Conservation (phyloP, 2,113 vertebrate species). For the Callocephalon fimbriatum region DNA sequence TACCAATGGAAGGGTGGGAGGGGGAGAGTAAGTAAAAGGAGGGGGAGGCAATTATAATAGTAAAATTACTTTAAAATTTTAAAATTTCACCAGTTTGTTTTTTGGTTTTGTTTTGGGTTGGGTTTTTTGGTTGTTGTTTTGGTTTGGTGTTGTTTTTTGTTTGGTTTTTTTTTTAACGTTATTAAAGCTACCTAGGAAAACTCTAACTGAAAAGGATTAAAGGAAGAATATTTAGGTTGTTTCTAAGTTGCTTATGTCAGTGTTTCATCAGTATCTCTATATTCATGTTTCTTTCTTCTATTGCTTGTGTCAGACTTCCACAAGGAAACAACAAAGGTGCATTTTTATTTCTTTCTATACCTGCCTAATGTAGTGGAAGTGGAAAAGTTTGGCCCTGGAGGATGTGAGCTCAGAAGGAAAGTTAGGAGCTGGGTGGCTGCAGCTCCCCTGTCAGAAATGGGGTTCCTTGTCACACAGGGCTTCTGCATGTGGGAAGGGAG, state of each 20-base stretch:
- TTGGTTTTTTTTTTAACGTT: background rate
- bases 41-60: background rate
- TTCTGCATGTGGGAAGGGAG: background rate
- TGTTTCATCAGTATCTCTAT: background rate
- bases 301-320: background rate
- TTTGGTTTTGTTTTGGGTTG: background rate
- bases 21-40: background rate
- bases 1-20: background rate
- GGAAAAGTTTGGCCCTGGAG: background rate
- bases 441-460: background rate
- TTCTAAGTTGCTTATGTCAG: background rate
- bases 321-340: background rate
- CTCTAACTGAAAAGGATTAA: background rate
- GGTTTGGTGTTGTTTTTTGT: background rate
- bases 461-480: background rate
- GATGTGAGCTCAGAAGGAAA: background rate
- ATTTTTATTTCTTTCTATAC: background rate
- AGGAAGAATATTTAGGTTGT: background rate
- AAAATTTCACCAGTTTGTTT: background rate
- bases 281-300: background rate
- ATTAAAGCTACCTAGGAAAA: background rate
- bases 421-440: background rate
- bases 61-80: background rate
- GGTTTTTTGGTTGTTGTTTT: background rate
- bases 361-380: background rate